Evolutionary conservation across 2,797 vertebrate genomes (phyloP).

Genomic region (Erpetoichthys calabaricus): DNA sequence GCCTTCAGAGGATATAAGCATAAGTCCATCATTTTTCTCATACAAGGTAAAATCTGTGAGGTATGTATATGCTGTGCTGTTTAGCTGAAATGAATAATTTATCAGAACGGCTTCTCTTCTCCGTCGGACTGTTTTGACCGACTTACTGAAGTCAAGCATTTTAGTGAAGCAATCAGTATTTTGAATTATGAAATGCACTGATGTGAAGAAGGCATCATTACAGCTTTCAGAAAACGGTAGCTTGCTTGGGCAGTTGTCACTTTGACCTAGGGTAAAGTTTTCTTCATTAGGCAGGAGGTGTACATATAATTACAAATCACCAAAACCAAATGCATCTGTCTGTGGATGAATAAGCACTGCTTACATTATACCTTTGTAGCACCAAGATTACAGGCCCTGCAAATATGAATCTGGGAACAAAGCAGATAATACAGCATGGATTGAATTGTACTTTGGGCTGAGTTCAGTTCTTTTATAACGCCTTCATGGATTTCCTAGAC

Average conservation of each 20-base stretch:
- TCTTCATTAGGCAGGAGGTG: background rate
- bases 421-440: constrained; percentile 6
- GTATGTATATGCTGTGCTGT: background rate
- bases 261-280: background rate
- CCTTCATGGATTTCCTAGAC: constrained; percentile 5
- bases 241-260: background rate
- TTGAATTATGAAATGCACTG: background rate
- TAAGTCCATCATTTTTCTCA: background rate
- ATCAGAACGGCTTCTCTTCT: background rate
- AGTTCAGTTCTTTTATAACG: constrained; percentile 1
- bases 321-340: background rate
- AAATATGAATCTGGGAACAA: background rate
- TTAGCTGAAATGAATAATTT: background rate
- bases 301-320: background rate
- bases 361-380: background rate
- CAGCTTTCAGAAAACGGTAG: background rate
- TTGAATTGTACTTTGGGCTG: constrained; percentile 2
- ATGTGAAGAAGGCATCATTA: background rate
- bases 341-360: constrained; percentile 1
- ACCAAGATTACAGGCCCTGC: constrained; percentile 1
- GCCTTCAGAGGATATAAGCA: background rate
- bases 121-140: background rate
- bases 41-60: background rate
- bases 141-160: background rate
- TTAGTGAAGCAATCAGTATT: background rate